Percentiles rank a stretch among this genome's conserved stretches.
These are phyloP conservation scores for Epizoanthus ramosus DNA, from an alignment of 92 coral and sea anemone species.

Conservation along the genomic window DNA sequence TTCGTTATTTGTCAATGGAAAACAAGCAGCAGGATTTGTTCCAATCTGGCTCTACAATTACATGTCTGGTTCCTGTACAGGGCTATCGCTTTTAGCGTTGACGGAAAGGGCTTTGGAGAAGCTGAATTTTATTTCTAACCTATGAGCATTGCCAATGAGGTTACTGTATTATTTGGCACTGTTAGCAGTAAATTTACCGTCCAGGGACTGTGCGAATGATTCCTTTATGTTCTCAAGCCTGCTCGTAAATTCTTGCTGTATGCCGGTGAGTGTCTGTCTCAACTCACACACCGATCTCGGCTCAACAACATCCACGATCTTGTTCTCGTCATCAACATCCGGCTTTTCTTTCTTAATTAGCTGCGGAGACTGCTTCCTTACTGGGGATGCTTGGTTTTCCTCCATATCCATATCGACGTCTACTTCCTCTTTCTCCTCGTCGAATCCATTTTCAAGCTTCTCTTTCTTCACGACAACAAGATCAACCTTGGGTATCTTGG, in stretches of 20 bases:
- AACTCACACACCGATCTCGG: slow-evolving; percentile 60
- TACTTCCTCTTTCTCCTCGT: neutral
- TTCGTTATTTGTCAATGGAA: no score
- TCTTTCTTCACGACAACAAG: slow-evolving; percentile 58
- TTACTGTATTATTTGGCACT: slow-evolving; percentile 29
- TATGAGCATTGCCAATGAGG: no score
- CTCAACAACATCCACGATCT: slow-evolving; percentile 55
- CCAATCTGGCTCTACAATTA: no score
- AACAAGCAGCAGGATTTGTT: no score
- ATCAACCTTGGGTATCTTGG: slow-evolving; percentile 18
- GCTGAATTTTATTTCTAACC: no score
- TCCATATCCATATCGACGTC: slow-evolving; percentile 22
- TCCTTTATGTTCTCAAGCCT: slow-evolving; percentile 83
- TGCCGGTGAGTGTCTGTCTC: slow-evolving; percentile 88
- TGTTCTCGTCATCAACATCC: slow-evolving; percentile 40
- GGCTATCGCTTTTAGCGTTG: no score
- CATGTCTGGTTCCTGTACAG: no score
- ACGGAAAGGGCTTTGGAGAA: no score
- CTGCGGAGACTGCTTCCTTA: slow-evolving; percentile 3
- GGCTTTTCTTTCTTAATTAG: slow-evolving; percentile 19
- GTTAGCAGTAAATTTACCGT: slow-evolving; percentile 59
- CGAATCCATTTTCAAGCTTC: slow-evolving; percentile 41
- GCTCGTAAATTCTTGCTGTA: slow-evolving; percentile 90
- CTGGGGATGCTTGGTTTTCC: slow-evolving; percentile 2
- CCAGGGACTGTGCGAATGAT: slow-evolving; percentile 82